Base-by-base conservation (phyloP, 1,140 invertebrate genomes). In the Oryzaephilus surinamensis region DNA sequence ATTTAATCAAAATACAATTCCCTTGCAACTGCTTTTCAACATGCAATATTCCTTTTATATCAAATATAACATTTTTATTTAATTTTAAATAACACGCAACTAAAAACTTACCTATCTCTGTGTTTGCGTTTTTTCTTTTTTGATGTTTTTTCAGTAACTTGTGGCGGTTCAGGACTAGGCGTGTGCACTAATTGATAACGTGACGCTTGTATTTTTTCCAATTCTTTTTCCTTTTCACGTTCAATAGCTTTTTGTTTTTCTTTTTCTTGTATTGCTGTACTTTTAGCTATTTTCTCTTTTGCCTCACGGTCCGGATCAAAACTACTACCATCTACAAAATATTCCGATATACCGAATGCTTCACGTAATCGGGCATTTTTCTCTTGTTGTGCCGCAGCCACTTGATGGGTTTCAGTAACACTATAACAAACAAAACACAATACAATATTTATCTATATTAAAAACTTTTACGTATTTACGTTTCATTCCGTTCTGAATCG, bases 361-460 rank as follows among this genome's bases (percentile, higher is more conserved):
- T 92, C 85, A 28, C 90, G 77, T 32, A 97, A 66, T 32, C 80
- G 79, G 5, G 84, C 85, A 73, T 97, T 97, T 64, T 97, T 96
- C 55, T 93, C 84, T 58, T 90, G 84, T 58, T 95, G 92, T n/a
- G 92, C 91, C 64, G 93, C 89, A 2, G 93, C 92, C 38, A 95
- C 77, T 61, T 95, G 87, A 69, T 97, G 93, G 28, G 88, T 95
- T 57, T 96, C 92, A 36, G 84, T 85, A 13, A 89, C 87, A 66
- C 89, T 93, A 62, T 5, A 74, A 72, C 38, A 54, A 32, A 52
- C 26, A 44, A 55, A 32, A 45, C 50, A 19, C 18, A 37, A 46
- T 38, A 38, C 30, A 30, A 21, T 11, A 27, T 16, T 15, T 31
- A 24, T 23, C 27, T 20, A 14, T n/a, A 28, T 19, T 19, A 16